Conservation (phyloP, 2,113 vertebrate genomes). For the Chascanopsetta lugubris region DNA sequence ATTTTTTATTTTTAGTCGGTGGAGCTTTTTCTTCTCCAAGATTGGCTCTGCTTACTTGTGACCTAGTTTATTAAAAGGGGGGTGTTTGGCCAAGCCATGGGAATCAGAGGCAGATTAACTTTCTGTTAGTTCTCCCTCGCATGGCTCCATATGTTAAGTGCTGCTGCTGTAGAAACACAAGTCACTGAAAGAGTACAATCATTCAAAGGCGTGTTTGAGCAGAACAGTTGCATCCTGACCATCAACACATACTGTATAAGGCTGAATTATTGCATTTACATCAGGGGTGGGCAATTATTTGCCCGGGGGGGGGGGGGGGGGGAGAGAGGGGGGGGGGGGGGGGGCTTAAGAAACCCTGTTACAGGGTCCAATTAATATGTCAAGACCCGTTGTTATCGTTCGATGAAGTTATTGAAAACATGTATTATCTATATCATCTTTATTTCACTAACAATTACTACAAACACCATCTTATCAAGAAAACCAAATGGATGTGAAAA, state of each 20-base stretch:
- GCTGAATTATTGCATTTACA: constrained; percentile 14
- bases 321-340: no score
- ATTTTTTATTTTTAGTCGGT: constrained; percentile 70
- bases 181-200: constrained; percentile 43
- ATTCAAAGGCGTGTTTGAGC: constrained; percentile 12
- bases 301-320: no score
- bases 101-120: constrained; percentile 74
- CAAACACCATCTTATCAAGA: no score
- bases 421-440: no score
- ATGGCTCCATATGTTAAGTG: constrained; percentile 65
- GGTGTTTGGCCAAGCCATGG: constrained; percentile 60
- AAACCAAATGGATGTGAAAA: no score
- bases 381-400: no score
- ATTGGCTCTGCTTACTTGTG: constrained; percentile 72
- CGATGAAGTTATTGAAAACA: no score
- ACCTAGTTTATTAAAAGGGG: constrained; percentile 75
- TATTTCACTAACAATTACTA: no score
- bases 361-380: no score
- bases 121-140: constrained; percentile 57
- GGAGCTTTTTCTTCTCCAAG: constrained; percentile 57
- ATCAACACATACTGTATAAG: constrained; percentile 15
- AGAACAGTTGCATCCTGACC: constrained; percentile 13
- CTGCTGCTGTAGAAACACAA: constrained; percentile 31
- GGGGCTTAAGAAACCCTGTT: no score
- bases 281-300: no score